Base-by-base conservation (phyloP, 37 sponge, comb jelly and placozoan genomes). In the Mnemiopsis leidyi region DNA sequence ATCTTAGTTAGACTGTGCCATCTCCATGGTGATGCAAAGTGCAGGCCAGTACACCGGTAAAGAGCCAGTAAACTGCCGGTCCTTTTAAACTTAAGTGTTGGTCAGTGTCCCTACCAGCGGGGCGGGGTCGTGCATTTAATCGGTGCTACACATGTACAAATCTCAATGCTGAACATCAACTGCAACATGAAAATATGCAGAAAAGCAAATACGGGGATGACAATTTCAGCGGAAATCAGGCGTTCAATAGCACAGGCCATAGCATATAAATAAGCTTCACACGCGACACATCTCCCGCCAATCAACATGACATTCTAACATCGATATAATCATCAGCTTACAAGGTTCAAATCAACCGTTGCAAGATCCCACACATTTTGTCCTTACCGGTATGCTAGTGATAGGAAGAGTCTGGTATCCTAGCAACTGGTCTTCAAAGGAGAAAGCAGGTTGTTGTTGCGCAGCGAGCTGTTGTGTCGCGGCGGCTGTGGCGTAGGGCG, bases 331-430 rank as follows among this genome's bases (percentile, higher is more conserved):
- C n/a, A n/a, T n/a, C n/a, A n/a, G n/a, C n/a, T n/a, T n/a, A n/a
- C n/a, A n/a, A n/a, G n/a, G n/a, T n/a, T n/a, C n/a, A n/a, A n/a
- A n/a, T n/a, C n/a, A n/a, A n/a, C n/a, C n/a, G n/a, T n/a, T n/a
- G n/a, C n/a, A n/a, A n/a, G n/a, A n/a, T n/a, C n/a, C n/a, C n/a
- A n/a, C n/a, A n/a, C n/a, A n/a, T n/a, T n/a, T n/a, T 67, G 20
- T 28, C 23, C 90, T 85, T 39, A 85, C 90, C 90, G 90, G 90
- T 40, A 85, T 85, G 24, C 61, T 85, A 61, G 40, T 85, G 21
- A 85, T 85, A 61, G 90, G 90, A 18, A 85, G 40, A 3, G 90
- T 40, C 90, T 38, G 40, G 90, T 85, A 85, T 40, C 90, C 90
- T 16, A 85, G 90, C 26, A 85, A 40, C 90, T 85, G 90, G 24